These are phyloP conservation scores for Harpalus rubripes DNA, from an alignment of 2,888 invertebrate species.

Conservation along the genomic window DNA sequence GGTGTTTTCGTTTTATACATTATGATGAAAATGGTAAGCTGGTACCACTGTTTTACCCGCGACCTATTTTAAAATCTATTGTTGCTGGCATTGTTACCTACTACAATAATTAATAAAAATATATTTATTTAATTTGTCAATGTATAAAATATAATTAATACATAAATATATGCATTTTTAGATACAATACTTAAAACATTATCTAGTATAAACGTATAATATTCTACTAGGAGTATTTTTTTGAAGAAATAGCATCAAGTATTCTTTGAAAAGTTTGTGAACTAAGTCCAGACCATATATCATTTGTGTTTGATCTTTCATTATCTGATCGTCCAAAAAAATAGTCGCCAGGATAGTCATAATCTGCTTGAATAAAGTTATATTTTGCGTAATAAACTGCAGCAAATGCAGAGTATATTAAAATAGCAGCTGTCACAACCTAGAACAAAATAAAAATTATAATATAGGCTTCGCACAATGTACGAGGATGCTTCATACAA, in stretches of 20 bases:
- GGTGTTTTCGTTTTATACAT: background rate
- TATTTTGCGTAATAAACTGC: constrained; percentile 94
- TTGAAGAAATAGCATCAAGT: constrained; percentile 80
- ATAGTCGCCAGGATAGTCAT: constrained; percentile 86
- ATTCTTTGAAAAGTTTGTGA: constrained; percentile 84
- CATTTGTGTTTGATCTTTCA: constrained; percentile 76
- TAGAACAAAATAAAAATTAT: constrained; percentile 75
- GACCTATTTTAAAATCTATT: background rate
- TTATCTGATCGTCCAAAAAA: constrained; percentile 83
- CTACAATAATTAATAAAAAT: background rate
- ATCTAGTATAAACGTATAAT: background rate
- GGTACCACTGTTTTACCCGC: background rate
- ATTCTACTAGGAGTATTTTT: constrained; percentile 75
- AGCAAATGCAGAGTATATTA: constrained; percentile 91
- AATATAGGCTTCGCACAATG: background rate
- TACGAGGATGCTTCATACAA: too few species aligned
- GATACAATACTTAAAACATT: constrained; percentile 5
- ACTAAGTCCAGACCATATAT: constrained; percentile 80
- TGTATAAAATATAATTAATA: background rate
- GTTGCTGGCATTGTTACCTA: background rate
- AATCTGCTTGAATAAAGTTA: constrained; percentile 89
- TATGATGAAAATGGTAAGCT: background rate
- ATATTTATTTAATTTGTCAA: background rate
- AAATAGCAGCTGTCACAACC: constrained; percentile 88
- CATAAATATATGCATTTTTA: constrained; percentile 3